Percentiles rank a stretch among this genome's conserved stretches.
Conservation (phyloP, 1,140 invertebrate genomes). For the Cecropterus lyciades region DNA sequence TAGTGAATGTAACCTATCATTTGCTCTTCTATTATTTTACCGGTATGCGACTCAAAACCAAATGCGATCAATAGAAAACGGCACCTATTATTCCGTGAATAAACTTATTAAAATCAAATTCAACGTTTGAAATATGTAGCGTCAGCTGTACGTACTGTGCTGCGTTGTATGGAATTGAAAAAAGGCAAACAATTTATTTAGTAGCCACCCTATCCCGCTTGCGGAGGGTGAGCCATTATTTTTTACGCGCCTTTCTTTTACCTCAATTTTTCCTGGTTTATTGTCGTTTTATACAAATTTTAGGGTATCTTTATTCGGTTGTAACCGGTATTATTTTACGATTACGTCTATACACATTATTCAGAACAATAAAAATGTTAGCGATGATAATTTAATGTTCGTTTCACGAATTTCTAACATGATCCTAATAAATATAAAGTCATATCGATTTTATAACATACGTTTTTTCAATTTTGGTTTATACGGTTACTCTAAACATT, state of each 20-base stretch:
- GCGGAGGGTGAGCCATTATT: conserved; percentile 68
- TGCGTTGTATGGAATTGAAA: conserved; percentile 67
- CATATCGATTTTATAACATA: too few relatives aligned
- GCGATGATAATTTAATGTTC: background rate
- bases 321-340: conserved; percentile 53
- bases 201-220: conserved; percentile 51
- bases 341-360: conserved; percentile 43
- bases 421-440: background rate
- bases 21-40: too few relatives aligned
- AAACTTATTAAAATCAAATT: conserved; percentile 30
- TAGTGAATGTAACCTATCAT: too few relatives aligned
- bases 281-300: conserved; percentile 71
- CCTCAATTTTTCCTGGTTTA: conserved; percentile 70
- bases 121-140: conserved; percentile 33
- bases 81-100: background rate
- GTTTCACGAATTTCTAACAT: background rate
- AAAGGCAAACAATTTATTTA: conserved; percentile 71
- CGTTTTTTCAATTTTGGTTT: too few relatives aligned
- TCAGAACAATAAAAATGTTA: conserved; percentile 26
- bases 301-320: conserved; percentile 51
- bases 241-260: conserved; percentile 70
- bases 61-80: background rate
- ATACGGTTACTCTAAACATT: too few relatives aligned
- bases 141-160: conserved; percentile 38
- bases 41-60: too few relatives aligned